Percentiles rank a stretch among this genome's conserved stretches.
These are phyloP conservation scores for Phycodurus eques DNA, from an alignment of 2,113 vertebrate genomes.

Conservation along the genomic window DNA sequence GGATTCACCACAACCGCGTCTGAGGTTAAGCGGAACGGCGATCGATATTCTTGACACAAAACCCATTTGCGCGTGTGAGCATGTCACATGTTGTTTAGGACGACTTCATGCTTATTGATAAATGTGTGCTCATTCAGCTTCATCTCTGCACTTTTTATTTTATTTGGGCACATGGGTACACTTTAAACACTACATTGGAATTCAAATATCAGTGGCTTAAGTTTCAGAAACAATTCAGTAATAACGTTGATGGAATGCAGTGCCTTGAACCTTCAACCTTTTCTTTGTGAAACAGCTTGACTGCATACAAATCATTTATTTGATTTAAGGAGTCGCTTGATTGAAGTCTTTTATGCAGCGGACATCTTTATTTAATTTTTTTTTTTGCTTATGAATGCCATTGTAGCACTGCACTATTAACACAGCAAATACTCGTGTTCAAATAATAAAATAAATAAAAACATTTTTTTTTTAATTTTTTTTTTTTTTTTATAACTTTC, in stretches of 20 bases:
- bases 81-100: slow-evolving; percentile 41
- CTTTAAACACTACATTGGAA: slow-evolving; percentile 64
- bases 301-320: slow-evolving; percentile 52
- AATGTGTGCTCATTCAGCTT: neutral
- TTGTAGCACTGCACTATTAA: slow-evolving; percentile 71
- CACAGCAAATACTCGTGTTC: slow-evolving; percentile 74
- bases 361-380: slow-evolving; percentile 27
- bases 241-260: slow-evolving; percentile 77
- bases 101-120: slow-evolving; percentile 55
- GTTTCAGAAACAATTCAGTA: slow-evolving; percentile 58
- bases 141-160: neutral
- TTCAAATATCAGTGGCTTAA: slow-evolving; percentile 50
- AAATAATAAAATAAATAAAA: slow-evolving; percentile 54
- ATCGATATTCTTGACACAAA: slow-evolving; percentile 52
- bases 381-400: slow-evolving; percentile 63
- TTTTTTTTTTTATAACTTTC: slow-evolving; percentile 54
- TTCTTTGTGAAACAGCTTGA: slow-evolving; percentile 70
- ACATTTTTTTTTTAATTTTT: slow-evolving; percentile 51
- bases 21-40: slow-evolving; percentile 38
- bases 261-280: slow-evolving; percentile 90
- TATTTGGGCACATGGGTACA: neutral
- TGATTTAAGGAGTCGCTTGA: slow-evolving; percentile 62
- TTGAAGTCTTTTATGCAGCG: slow-evolving; percentile 55
- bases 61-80: slow-evolving; percentile 36
- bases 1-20: slow-evolving; percentile 37